Conservation (phyloP, 2,888 invertebrate species). For the Alsophila aescularia region DNA sequence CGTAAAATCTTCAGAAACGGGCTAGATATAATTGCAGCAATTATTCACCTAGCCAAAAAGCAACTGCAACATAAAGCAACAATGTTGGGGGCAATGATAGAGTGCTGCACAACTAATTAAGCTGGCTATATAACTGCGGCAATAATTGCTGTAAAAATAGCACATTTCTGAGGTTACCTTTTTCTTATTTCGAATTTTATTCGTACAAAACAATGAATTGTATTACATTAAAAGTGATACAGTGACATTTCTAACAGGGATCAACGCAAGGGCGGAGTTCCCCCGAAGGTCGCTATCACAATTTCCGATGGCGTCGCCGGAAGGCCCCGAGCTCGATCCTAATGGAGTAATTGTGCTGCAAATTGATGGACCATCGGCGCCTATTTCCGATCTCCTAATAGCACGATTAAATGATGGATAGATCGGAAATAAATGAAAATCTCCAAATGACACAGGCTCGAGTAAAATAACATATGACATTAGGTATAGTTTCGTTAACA, state of each 20-base stretch:
- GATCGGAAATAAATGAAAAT: conserved; percentile 8
- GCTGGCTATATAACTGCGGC: too few species aligned
- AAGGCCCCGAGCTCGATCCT: conserved; percentile 54
- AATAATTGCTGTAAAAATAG: too few species aligned
- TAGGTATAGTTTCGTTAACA: neutral
- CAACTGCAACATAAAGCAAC: too few species aligned
- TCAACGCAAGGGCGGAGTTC: conserved; percentile 6
- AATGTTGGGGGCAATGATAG: too few species aligned
- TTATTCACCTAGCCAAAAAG: too few species aligned
- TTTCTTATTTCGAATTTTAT: too few species aligned
- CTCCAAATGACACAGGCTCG: neutral
- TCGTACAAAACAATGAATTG: too few species aligned
- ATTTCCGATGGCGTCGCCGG: conserved; percentile 54
- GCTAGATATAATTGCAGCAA: too few species aligned
- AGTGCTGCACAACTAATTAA: too few species aligned
- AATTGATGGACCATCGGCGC: conserved; percentile 64
- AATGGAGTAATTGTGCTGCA: conserved; percentile 71
- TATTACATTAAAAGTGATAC: neutral
- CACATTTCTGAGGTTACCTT: too few species aligned
- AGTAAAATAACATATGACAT: too few species aligned
- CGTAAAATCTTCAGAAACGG: too few species aligned
- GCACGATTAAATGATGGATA: conserved; percentile 24
- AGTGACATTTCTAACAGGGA: conserved; percentile 12
- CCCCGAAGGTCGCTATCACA: conserved; percentile 48
- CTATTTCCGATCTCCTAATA: conserved; percentile 65